These are phyloP conservation scores for Caracal caracal DNA, from an alignment of 2,113 vertebrate genomes.

Conservation along the genomic window DNA sequence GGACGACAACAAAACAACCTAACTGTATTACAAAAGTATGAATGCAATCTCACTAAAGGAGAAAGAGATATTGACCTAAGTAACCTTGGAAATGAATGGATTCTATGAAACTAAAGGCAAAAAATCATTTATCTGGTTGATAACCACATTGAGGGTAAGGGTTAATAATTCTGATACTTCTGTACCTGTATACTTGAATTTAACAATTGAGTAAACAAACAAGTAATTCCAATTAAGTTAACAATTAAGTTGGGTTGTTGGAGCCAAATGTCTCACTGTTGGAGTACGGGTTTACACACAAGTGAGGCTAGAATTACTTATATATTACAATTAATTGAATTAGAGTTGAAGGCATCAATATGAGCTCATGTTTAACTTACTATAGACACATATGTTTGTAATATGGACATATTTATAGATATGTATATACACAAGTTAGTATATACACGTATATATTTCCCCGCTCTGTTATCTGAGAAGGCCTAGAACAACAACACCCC, in stretches of 20 bases:
- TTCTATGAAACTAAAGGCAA: neutral
- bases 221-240: neutral
- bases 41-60: neutral
- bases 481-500: neutral
- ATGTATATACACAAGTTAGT: neutral
- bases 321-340: neutral
- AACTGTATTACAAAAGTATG: neutral
- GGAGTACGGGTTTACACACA: neutral
- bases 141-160: neutral
- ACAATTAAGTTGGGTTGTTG: neutral
- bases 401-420: neutral
- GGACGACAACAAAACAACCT: neutral
- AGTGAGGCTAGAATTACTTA: neutral
- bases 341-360: neutral
- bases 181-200: neutral
- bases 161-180: neutral
- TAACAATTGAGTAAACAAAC: neutral
- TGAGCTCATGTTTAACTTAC: neutral
- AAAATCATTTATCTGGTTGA: neutral
- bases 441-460: neutral
- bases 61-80: neutral
- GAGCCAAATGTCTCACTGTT: neutral
- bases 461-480: neutral
- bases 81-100: neutral
- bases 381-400: neutral